phyloP scores from a whole-genome alignment of 1,140 invertebrate species.

The Musca domestica region DNA sequence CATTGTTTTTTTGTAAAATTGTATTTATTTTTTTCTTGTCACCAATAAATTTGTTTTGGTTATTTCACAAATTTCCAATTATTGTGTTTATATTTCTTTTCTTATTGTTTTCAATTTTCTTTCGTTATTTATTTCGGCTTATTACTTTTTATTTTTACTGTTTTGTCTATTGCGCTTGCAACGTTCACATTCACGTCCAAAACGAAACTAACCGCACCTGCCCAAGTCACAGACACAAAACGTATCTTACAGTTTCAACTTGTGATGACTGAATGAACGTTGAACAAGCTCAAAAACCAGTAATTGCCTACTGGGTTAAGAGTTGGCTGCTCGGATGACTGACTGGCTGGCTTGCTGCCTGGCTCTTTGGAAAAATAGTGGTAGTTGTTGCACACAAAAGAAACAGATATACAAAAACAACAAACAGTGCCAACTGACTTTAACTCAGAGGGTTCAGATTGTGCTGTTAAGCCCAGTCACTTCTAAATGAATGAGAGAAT shows the following conservation, averaged over 20 bases:
- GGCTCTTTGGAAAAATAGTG: constrained; percentile 9
- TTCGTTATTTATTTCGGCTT: constrained; percentile 6
- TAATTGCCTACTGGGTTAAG: constrained; percentile 13
- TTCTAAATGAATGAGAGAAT: too few relatives aligned
- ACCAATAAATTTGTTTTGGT: background rate
- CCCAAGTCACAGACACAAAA: constrained; percentile 25
- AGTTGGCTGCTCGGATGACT: too few relatives aligned
- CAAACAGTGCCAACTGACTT: too few relatives aligned
- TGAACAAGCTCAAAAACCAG: constrained; percentile 10
- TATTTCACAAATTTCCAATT: constrained; percentile 1
- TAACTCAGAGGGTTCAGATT: too few relatives aligned
- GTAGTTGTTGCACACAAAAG: background rate
- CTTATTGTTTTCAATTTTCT: background rate
- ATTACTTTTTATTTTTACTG: background rate
- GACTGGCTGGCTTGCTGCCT: too few relatives aligned
- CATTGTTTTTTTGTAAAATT: background rate
- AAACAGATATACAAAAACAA: background rate
- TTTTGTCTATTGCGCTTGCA: constrained; percentile 26
- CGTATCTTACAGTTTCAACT: constrained; percentile 11
- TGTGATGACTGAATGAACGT: constrained; percentile 3
- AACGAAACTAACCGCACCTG: constrained; percentile 52
- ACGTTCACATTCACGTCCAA: constrained; percentile 48
- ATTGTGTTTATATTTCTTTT: too few relatives aligned
- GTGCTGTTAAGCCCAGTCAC: too few relatives aligned
- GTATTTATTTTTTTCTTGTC: background rate